phyloP scores from a whole-genome alignment of 2,797 vertebrate genomes.

The Pipistrellus pygmaeus region DNA sequence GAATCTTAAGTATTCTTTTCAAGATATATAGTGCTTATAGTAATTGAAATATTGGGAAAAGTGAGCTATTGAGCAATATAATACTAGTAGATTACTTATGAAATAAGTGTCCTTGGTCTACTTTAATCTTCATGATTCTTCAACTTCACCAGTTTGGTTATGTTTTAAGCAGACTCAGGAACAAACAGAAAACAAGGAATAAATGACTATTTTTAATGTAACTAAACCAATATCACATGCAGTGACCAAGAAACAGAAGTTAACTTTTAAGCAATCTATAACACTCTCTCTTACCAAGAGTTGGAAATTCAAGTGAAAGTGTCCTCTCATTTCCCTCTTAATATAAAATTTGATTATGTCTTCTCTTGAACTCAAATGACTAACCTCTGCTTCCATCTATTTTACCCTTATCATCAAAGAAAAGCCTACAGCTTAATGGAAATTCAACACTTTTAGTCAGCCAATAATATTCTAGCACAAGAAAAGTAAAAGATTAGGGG shows the following conservation, averaged over 20 bases:
- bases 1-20: conserved; percentile 2
- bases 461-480: conserved; percentile 21
- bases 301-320: conserved; percentile 46
- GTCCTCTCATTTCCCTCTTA: conserved; percentile 46
- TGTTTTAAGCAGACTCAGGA: background rate
- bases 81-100: background rate
- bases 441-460: conserved; percentile 25
- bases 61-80: background rate
- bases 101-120: conserved; percentile 19
- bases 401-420: conserved; percentile 25
- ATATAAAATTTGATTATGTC: conserved; percentile 37
- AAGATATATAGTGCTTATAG: background rate
- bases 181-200: conserved; percentile 14
- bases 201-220: background rate
- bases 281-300: conserved; percentile 20
- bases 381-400: background rate
- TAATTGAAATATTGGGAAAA: conserved; percentile 28
- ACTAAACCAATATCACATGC: conserved; percentile 16
- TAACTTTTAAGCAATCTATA: conserved; percentile 34
- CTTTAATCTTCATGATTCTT: conserved; percentile 19
- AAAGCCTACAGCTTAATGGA: background rate
- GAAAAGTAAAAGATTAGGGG: conserved; percentile 1
- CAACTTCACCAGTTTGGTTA: conserved; percentile 12
- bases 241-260: conserved; percentile 58
- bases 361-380: conserved; percentile 24